These are phyloP conservation scores for Poecilia wingei DNA, from an alignment of 2,797 vertebrate species.

Conservation along the genomic window DNA sequence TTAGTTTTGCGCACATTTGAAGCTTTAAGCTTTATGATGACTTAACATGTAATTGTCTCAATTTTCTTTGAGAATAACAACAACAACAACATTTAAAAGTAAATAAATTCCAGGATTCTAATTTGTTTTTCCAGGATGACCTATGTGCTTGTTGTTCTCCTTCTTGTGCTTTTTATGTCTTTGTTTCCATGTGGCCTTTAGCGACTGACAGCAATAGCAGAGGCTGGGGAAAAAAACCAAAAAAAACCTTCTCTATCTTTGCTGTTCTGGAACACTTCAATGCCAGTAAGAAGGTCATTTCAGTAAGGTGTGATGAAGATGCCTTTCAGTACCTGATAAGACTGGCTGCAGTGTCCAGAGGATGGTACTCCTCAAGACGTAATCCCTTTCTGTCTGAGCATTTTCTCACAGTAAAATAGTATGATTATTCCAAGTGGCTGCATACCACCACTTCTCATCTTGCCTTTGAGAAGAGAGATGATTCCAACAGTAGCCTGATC, in stretches of 20 bases:
- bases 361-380: constrained; percentile 31
- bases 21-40: neutral
- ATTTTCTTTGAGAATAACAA: constrained; percentile 12
- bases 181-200: constrained; percentile 68
- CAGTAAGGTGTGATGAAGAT: constrained; percentile 28
- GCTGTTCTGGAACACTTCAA: constrained; percentile 44
- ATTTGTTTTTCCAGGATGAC: constrained; percentile 52
- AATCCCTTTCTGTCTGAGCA: constrained; percentile 63
- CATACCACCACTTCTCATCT: constrained; percentile 77
- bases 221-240: constrained; percentile 27
- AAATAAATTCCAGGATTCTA: constrained; percentile 31
- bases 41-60: neutral
- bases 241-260: constrained; percentile 32
- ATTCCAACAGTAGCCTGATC: constrained; percentile 57
- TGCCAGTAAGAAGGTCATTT: constrained; percentile 29
- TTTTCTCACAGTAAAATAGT: constrained; percentile 60
- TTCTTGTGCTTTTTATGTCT: constrained; percentile 37
- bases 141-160: constrained; percentile 33
- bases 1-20: too few species aligned
- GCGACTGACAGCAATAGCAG: constrained; percentile 50
- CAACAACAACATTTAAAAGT: constrained; percentile 15
- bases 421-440: constrained; percentile 75
- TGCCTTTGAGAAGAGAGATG: constrained; percentile 46
- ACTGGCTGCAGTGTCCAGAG: constrained; percentile 17
- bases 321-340: constrained; percentile 52